These are phyloP conservation scores for Callopanchax toddi DNA, from an alignment of 2,113 vertebrate genomes.

Conservation along the genomic window DNA sequence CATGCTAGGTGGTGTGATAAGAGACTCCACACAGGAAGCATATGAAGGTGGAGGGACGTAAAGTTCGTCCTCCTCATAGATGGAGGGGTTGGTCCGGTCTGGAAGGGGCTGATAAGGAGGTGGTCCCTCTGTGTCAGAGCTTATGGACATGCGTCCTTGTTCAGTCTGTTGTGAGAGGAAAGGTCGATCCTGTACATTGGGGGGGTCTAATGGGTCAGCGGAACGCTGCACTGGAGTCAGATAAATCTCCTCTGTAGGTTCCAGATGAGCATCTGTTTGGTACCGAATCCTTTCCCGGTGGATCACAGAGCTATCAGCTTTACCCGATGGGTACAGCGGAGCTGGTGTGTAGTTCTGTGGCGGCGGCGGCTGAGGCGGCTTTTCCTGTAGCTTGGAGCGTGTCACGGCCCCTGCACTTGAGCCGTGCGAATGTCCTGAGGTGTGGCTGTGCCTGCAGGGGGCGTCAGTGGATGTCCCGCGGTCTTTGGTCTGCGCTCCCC, in stretches of 20 bases:
- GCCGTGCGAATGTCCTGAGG: constrained; percentile 80
- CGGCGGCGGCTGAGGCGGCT: constrained; percentile 75
- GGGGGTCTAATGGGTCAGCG: constrained; percentile 79
- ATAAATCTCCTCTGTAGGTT: constrained; percentile 97
- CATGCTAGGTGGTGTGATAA: constrained; percentile 62
- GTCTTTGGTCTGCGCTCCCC: constrained; percentile 89
- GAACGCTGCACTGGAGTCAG: constrained; percentile 92
- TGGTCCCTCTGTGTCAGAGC: constrained; percentile 89
- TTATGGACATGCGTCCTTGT: constrained; percentile 91
- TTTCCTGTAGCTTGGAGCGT: constrained; percentile 66
- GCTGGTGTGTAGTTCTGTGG: constrained; percentile 72
- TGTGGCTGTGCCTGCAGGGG: constrained; percentile 83
- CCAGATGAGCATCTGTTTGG: constrained; percentile 88
- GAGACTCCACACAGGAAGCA: constrained; percentile 76
- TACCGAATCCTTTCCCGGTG: constrained; percentile 90
- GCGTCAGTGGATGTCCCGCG: constrained; percentile 93
- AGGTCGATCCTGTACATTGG: constrained; percentile 72
- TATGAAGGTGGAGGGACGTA: constrained; percentile 72
- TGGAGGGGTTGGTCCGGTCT: constrained; percentile 88
- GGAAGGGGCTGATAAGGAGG: constrained; percentile 83
- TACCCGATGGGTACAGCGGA: constrained; percentile 73
- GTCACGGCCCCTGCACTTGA: constrained; percentile 42
- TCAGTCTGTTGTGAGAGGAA: constrained; percentile 87
- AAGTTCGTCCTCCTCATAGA: constrained; percentile 91
- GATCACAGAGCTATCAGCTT: constrained; percentile 70